Conservation (phyloP, 2,888 invertebrate genomes). For the Cerastis rubricosa region DNA sequence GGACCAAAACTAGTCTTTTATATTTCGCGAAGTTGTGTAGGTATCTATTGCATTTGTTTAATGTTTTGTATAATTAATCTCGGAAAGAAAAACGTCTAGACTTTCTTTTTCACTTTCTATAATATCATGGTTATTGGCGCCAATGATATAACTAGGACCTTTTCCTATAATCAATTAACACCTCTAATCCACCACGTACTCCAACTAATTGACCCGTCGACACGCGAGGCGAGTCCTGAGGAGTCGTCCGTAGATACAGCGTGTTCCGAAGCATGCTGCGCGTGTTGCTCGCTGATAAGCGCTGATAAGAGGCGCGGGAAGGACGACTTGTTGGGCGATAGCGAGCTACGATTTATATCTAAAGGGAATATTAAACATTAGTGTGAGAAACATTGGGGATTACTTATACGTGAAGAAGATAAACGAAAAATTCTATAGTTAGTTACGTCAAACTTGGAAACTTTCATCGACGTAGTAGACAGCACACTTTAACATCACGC, state of each 20-base stretch:
- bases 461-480: neutral
- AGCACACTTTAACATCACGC: neutral
- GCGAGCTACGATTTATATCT: constrained; percentile 26
- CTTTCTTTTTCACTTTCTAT: neutral
- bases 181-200: constrained; percentile 24
- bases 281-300: constrained; percentile 16
- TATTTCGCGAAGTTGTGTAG: neutral
- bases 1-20: neutral
- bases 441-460: neutral
- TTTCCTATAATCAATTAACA: constrained; percentile 16
- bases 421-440: neutral
- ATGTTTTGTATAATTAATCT: neutral
- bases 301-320: constrained; percentile 20
- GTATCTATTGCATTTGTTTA: neutral
- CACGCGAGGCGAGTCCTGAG: constrained; percentile 11
- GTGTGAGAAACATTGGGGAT: constrained; percentile 11
- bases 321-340: constrained; percentile 30
- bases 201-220: constrained; percentile 29
- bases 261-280: constrained; percentile 3
- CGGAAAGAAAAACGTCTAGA: neutral
- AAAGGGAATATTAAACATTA: constrained; percentile 5
- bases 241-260: constrained; percentile 14
- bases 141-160: neutral
- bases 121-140: neutral
- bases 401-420: neutral